Evolutionary conservation across 2,888 invertebrate species (phyloP), one percentile per base, ranked within the genome.

Genomic region (Drosophila recens): DNA sequence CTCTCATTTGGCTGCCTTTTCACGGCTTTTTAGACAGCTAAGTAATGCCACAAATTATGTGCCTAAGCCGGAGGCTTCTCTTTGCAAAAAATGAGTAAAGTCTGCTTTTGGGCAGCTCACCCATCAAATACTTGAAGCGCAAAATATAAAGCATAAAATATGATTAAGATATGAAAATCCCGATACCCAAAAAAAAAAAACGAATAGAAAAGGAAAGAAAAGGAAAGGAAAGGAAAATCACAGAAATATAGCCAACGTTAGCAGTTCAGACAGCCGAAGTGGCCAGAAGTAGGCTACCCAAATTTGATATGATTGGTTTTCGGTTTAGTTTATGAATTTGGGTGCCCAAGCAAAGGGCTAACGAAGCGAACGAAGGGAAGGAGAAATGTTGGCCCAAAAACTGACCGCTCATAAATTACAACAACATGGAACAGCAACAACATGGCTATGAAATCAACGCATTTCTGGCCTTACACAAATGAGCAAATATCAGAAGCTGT

Each of bases 401-500:
- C 68, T 89, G 83, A 89, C 83, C 89, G 87, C 75, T 83, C 87
- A 83, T 83, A 89, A 89, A 83, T 83, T 80, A 75, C 89, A 86
- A 69, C 59, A 82, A 57, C 23, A 67, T 36, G 38, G 48, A 63
- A 9, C 53, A 63, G 36, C 57, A 63, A 43, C 42, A 54, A 36
- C 59, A 53, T 33, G 61, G 62, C 79, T 72, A 51, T 40, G 57
- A 75, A 82, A 88, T 88, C 89, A 77, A 72, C 73, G 69, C 65
- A 65, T 68, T 69, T 65, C 58, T 63, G 64, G 56, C 72, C 68
- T 61, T 40, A 75, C 67, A 77, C 83, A 88, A 86, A 83, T 83
- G 83, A 83, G 85, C 85, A 89, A 88, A 88, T 85, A 82, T 86
- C 81, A 76, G 76, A 85, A 79, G 74, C 87, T 71, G 79, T 88